phyloP scores from a whole-genome alignment of 2,888 invertebrate species.

The Saturnia pavonia region DNA sequence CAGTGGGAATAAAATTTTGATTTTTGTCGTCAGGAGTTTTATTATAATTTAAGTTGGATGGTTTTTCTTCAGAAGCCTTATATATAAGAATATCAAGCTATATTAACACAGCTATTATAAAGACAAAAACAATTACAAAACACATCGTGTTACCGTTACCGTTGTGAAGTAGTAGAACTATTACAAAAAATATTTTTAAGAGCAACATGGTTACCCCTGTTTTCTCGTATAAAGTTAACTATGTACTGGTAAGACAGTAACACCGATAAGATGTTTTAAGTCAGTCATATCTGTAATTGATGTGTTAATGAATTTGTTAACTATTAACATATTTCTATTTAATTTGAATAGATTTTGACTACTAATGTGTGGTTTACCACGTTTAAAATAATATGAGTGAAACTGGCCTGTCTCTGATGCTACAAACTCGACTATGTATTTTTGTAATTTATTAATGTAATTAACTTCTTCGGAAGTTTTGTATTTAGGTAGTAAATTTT shows the following conservation, averaged over 20 bases:
- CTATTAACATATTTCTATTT: constrained; percentile 31
- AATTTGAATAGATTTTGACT: constrained; percentile 14
- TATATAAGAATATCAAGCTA: background rate
- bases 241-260: constrained; percentile 6
- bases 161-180: constrained; percentile 36
- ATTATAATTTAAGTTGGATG: constrained; percentile 31
- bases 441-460: background rate
- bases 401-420: background rate
- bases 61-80: constrained; percentile 22
- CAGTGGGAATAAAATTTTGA: background rate
- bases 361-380: background rate
- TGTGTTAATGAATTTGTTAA: constrained; percentile 7
- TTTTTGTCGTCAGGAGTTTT: constrained; percentile 30
- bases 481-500: no score
- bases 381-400: background rate
- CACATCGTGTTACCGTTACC: constrained; percentile 45
- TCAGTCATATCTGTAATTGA: constrained; percentile 19
- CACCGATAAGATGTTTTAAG: constrained; percentile 19
- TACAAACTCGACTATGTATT: background rate
- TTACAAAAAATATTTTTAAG: constrained; percentile 35
- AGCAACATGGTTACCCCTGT: constrained; percentile 28
- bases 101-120: constrained; percentile 14
- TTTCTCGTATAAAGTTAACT: constrained; percentile 18
- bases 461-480: no score
- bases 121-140: constrained; percentile 23